A percentile compares a stretch with the other conserved stretches of the same genome.
phyloP scores from a whole-genome alignment of 2,797 vertebrate genomes.

The Dipus sagitta region DNA sequence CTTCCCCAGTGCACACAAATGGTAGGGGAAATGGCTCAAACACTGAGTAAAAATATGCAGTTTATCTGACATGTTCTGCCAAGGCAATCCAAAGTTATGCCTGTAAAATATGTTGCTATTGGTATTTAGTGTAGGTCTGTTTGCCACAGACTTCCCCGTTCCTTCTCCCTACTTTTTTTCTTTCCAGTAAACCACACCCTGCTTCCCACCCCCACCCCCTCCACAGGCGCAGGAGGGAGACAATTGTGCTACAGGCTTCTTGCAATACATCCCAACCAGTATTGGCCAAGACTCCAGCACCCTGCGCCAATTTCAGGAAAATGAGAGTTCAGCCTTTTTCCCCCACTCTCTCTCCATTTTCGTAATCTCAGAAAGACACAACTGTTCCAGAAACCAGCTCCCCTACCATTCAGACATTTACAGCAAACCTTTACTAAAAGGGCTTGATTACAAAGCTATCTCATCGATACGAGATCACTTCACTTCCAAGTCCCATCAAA shows the following conservation, averaged over 20 bases:
- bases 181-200: constrained; percentile 36
- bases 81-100: not conserved
- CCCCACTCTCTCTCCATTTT: constrained; percentile 83
- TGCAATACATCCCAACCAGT: constrained; percentile 82
- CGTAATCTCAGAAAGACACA: constrained; percentile 83
- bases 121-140: constrained; percentile 47
- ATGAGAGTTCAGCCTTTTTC: constrained; percentile 83
- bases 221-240: constrained; percentile 65
- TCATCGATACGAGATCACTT: constrained; percentile 85
- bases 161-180: constrained; percentile 39
- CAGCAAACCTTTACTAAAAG: constrained; percentile 85
- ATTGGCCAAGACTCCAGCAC: constrained; percentile 79
- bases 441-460: constrained; percentile 85
- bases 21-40: constrained; percentile 42
- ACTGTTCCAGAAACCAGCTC: constrained; percentile 83
- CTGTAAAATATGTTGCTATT: constrained; percentile 39
- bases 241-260: constrained; percentile 80
- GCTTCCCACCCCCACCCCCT: not conserved
- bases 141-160: constrained; percentile 43
- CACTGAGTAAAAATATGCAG: constrained; percentile 20
- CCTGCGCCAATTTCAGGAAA: constrained; percentile 83
- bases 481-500: constrained; percentile 83
- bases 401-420: constrained; percentile 85
- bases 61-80: not conserved
- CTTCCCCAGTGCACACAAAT: not conserved